Evolutionary conservation across 2,797 vertebrate species (phyloP), one percentile per base, ranked within the genome.

Genomic region (Enteromius anoplus): DNA sequence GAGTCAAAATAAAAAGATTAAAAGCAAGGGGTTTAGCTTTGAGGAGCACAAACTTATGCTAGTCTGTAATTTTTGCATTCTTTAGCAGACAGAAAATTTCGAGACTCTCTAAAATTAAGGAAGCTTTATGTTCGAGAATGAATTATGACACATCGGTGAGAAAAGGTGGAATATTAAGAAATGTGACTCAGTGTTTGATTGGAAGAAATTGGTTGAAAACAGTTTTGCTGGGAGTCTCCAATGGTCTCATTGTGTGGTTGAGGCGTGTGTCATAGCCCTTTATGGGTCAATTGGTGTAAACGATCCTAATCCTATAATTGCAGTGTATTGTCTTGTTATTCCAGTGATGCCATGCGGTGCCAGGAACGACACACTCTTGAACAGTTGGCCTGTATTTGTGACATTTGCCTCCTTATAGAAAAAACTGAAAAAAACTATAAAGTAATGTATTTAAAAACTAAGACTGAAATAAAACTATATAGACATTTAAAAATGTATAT

Each of bases 1-100:
- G 75, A 86, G 83, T 76, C 86, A 87, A 86, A 83, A 85, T 84
- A 87, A 75, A 87, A 73, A 86, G 12, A 78, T 65, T 75, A 45
- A 77, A 82, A 53, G 79, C 26, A 23, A 73, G 10, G 66, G 72
- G 40, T 71, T 82, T 64, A 42, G 65, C 62, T 66, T 65, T 47
- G 42, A 55, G 40, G 62, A 42, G 34, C 21, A 29, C 34, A 53
- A 82, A 66, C 45, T 62, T 68, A 40, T 14, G 49, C n/a, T 23
- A 73, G 51, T 37, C 80, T 87, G 83, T 85, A 75, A 83, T 85
- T 85, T 72, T 29, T 34, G 75, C 82, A 23, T 21, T 80, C 75
- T 79, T 26, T 62, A 26, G 42, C 65, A 84, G 37, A 65, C 49
- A 29, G 15, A 32, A 19, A 11, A 5, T 6, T 29, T 37, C 1